These are phyloP conservation scores for Benitochromis conjunctus DNA, from an alignment of 2,113 vertebrate species.

Conservation along the genomic window DNA sequence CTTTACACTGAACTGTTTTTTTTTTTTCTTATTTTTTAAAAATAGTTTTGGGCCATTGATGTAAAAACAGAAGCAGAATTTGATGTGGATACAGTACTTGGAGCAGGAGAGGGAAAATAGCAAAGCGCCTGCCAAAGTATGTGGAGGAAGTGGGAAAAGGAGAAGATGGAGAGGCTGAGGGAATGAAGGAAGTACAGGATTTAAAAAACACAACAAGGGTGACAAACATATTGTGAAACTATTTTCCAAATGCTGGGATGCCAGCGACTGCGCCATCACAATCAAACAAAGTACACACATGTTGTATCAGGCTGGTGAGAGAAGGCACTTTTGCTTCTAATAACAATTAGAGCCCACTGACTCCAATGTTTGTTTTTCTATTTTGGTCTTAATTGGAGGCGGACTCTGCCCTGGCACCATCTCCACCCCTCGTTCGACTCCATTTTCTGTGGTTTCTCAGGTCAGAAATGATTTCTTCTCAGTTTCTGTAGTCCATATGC, in stretches of 20 bases:
- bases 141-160: not conserved
- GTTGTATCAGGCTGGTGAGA: not conserved
- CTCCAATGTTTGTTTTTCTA: constrained; percentile 1
- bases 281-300: not conserved
- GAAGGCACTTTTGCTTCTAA: not conserved
- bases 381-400: constrained; percentile 20
- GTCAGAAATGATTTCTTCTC: not conserved
- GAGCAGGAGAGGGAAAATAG: not conserved
- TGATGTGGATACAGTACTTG: constrained; percentile 2
- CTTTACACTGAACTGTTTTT: no score
- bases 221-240: not conserved
- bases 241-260: not conserved
- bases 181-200: not conserved
- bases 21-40: not conserved
- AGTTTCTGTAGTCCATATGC: not conserved
- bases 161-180: not conserved
- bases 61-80: constrained; percentile 13
- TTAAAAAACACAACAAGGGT: not conserved
- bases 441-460: not conserved
- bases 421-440: not conserved
- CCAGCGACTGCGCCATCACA: not conserved
- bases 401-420: not conserved
- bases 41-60: not conserved
- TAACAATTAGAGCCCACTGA: constrained; percentile 16
- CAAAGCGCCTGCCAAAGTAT: constrained; percentile 7